Evolutionary conservation across 2,113 vertebrate genomes (phyloP), one percentile per base, ranked within the genome.

Genomic region (Silurus glanis): DNA sequence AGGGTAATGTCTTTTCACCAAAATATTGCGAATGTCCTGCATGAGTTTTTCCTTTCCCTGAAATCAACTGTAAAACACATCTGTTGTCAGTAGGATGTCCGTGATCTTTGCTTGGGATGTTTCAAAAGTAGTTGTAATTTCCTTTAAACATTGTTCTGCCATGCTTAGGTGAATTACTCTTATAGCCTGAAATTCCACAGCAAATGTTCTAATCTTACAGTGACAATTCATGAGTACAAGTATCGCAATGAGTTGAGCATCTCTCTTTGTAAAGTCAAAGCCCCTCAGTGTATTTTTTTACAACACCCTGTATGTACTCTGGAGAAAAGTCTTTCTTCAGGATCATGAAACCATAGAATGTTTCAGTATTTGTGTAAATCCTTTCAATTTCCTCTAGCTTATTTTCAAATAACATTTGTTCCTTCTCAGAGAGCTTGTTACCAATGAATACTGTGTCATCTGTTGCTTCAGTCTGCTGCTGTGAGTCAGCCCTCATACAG

Each of bases 311-410:
- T 87, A 96, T 93, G 72, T 97, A 97, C 0, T 83, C 74, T 76
- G 86, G 0, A 47, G 94, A 92, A 91, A 97, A 97, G 90, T 95
- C 95, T 56, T 83, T 89, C 92, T 97, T 97, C 93, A 96, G 93
- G 85, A 97, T 95, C 96, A 97, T 97, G 88, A 96, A 97, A 14
- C 94, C 96, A 93, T 97, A 97, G 89, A 97, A 97, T 3, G 94
- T 95, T 87, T 96, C 93, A 89, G 93, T 91, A 86, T 96, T 92
- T 47, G 91, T 86, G 86, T 96, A 72, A 0, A 89, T 82, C 56
- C 93, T 89, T 89, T 97, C 93, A 75, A 97, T 96, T 92, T 95
- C 93, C 12, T 92, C 64, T 16, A 96, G 88, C 91, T 97, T 96
- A 78, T 91, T 87, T 47, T 94, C 91, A 93, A 97, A 97, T 62